Evolutionary conservation across 2,113 vertebrate genomes (phyloP).

Genomic region (Sapayoa aenigma): DNA sequence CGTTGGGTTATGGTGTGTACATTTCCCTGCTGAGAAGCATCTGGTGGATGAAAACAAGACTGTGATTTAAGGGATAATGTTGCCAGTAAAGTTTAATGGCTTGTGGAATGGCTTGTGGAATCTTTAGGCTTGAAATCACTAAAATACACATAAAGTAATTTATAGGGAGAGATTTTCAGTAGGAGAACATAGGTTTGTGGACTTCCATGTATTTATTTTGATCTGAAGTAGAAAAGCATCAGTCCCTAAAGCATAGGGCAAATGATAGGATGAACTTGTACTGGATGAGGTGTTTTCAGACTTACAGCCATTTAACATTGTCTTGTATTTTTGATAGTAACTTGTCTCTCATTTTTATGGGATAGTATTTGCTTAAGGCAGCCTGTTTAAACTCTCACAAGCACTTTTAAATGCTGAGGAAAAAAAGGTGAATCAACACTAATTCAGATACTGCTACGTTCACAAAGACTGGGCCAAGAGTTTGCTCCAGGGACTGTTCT

Average conservation of each 20-base stretch:
- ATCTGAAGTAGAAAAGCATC: neutral
- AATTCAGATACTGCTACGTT: neutral
- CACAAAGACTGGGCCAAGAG: neutral
- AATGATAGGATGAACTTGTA: neutral
- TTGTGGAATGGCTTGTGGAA: neutral
- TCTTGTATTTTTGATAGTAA: neutral
- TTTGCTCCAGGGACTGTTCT: conserved; percentile 6
- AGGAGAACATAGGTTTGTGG: neutral
- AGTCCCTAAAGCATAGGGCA: neutral
- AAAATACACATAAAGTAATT: neutral
- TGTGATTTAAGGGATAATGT: neutral
- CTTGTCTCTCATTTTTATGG: neutral
- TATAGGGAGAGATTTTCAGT: neutral
- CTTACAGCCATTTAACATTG: neutral
- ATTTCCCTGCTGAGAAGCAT: conserved; percentile 39
- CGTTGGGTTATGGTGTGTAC: neutral
- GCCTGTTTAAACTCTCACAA: neutral
- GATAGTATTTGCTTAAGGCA: neutral
- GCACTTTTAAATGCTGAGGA: neutral
- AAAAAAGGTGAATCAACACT: neutral
- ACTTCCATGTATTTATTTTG: neutral
- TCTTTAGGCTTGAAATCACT: neutral
- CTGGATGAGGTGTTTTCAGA: neutral
- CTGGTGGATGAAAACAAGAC: conserved; percentile 9
- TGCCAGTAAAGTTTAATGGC: neutral